Evolutionary conservation across 30 jellyfish, hydroid and myxozoan species (phyloP), one percentile per base, ranked within the genome.

Genomic region (Aurelia sp.): DNA sequence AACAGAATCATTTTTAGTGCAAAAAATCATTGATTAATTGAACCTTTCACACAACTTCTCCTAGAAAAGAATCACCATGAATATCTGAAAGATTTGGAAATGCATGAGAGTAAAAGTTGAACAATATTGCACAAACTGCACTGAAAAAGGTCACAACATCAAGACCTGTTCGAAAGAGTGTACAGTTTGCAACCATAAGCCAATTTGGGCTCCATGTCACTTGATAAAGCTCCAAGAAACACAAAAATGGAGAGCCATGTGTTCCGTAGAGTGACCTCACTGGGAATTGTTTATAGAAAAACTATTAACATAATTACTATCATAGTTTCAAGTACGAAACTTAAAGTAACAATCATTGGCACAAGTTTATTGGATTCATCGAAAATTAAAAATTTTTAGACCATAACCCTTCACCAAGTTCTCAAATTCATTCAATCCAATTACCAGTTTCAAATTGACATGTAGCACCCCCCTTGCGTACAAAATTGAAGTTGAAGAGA

Each of bases 121-220:
- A 13, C 62, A 66, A 17, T 40, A 8, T 13, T 80, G 91, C 59
- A 47, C 74, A 18, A 80, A 80, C 72, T 66, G 91, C 72, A 19
- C 19, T 13, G 59, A 30, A 41, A 65, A 11, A 16, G 73, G 91
- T 20, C 91, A 80, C 72, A 80, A 41, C 63, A 40, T 80, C 20
- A 63, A 63, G 60, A 80, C 91, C 22, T 80, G 91, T 67, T 63
- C 53, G 19, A 66, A 66, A 48, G 40, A 30, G 19, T 78, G 89
- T 44, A 40, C 33, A 16, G 62, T 11, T 15, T 78, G 89, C 66
- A 22, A 33, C 1, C 20, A 40, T 13, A 61, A 17, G 17, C 40
- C 66, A 4, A 60, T 48, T 30, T 74, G 74, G 13, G 51, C 86
- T 38, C 86, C 72, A 19, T 12, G 53, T 74, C 74, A 53, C 74